phyloP scores from a whole-genome alignment of 2,888 invertebrate genomes.

The Drosophila anomalata region DNA sequence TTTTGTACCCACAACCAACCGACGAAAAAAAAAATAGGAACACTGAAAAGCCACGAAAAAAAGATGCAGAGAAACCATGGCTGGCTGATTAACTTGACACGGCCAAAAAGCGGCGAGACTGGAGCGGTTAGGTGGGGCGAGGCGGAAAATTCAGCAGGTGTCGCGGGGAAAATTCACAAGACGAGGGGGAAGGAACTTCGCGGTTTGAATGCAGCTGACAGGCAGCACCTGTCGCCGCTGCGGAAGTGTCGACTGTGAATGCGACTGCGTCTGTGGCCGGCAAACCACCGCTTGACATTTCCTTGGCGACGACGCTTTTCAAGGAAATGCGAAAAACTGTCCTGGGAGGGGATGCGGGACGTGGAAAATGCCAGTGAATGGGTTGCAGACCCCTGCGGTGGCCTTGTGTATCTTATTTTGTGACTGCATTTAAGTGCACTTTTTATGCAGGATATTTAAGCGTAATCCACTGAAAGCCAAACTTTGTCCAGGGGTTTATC shows the following conservation, averaged over 20 bases:
- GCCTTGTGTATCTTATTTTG: constrained; percentile 24
- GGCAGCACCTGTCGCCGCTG: constrained; percentile 65
- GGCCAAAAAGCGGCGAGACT: constrained; percentile 5
- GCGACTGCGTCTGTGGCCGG: constrained; percentile 26
- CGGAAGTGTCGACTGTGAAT: constrained; percentile 46
- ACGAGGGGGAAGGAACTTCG: constrained; percentile 18
- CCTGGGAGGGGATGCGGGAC: not conserved
- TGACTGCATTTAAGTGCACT: constrained; percentile 39
- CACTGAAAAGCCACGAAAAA: constrained; percentile 33
- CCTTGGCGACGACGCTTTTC: constrained; percentile 55
- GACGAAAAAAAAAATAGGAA: constrained; percentile 12
- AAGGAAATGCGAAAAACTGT: constrained; percentile 14
- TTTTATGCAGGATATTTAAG: constrained; percentile 28
- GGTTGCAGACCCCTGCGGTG: constrained; percentile 13
- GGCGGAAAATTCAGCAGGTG: constrained; percentile 6
- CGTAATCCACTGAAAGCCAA: constrained; percentile 37
- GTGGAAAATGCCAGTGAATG: not conserved
- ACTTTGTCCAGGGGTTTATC: constrained; percentile 29
- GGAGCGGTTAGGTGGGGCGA: constrained; percentile 2
- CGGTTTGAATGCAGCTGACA: constrained; percentile 65
- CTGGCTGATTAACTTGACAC: constrained; percentile 74
- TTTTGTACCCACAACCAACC: not conserved
- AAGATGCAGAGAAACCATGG: constrained; percentile 41
- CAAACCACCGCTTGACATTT: constrained; percentile 67
- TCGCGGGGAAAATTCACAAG: not conserved